phyloP scores from a whole-genome alignment of 2,888 invertebrate genomes.

The Ichneumoninae sp. region DNA sequence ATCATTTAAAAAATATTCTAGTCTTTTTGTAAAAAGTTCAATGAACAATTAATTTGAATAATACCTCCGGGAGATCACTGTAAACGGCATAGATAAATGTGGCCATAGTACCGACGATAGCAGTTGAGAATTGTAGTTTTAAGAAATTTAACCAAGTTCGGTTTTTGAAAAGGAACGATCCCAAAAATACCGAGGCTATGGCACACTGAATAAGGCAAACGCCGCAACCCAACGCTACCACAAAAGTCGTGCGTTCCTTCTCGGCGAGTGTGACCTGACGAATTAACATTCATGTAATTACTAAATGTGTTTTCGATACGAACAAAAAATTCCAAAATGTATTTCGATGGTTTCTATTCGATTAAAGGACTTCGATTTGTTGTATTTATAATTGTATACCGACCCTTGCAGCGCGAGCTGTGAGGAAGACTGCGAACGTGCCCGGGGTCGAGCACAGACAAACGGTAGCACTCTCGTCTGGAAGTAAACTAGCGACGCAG shows the following conservation, averaged over 20 bases:
- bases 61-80: slow-evolving; percentile 81
- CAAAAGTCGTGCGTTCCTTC: slow-evolving; percentile 79
- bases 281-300: background rate
- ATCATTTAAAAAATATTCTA: background rate
- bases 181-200: slow-evolving; percentile 84
- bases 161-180: slow-evolving; percentile 85
- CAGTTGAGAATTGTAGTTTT: slow-evolving; percentile 89
- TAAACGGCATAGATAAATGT: slow-evolving; percentile 84
- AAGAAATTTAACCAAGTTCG: slow-evolving; percentile 87
- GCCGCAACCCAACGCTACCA: slow-evolving; percentile 86
- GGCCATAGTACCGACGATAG: slow-evolving; percentile 90
- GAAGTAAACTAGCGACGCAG: slow-evolving; percentile 85
- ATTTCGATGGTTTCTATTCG: background rate
- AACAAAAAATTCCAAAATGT: background rate
- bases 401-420: slow-evolving; percentile 83
- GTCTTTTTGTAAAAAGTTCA: background rate
- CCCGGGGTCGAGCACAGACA: slow-evolving; percentile 88
- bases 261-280: slow-evolving; percentile 77
- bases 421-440: slow-evolving; percentile 87
- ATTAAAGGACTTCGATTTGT: background rate
- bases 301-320: background rate
- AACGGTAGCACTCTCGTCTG: slow-evolving; percentile 83
- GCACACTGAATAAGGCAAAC: slow-evolving; percentile 85
- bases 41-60: background rate
- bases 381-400: slow-evolving; percentile 53